Evolutionary conservation across 2,888 invertebrate species (phyloP).

Genomic region (Drosophila borborema): DNA sequence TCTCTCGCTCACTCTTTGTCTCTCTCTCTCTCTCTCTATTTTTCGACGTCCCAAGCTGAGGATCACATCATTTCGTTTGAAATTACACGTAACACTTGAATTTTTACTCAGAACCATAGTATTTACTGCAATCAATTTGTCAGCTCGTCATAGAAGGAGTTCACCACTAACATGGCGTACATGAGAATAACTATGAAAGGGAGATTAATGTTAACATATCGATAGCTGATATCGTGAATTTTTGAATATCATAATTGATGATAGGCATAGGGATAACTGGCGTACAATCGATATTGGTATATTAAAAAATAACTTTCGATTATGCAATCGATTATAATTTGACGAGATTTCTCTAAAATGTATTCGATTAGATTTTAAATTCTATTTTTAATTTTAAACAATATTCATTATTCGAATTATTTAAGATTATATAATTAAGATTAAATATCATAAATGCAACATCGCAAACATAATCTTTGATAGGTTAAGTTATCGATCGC

Average conservation of each 20-base stretch:
- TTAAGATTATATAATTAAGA: too few species aligned
- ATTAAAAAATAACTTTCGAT: not conserved
- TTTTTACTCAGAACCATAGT: not conserved
- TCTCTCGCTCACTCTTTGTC: too few species aligned
- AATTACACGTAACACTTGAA: slow-evolving; percentile 4
- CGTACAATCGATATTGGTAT: too few species aligned
- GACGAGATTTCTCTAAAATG: too few species aligned
- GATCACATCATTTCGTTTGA: not conserved
- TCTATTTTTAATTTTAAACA: not conserved
- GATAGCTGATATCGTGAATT: not conserved
- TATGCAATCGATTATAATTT: not conserved
- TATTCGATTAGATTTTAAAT: too few species aligned
- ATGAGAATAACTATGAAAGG: not conserved
- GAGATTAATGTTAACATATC: not conserved
- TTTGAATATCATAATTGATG: not conserved
- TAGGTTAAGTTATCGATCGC: not conserved
- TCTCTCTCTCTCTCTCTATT: too few species aligned
- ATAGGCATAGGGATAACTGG: not conserved
- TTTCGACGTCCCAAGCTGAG: too few species aligned
- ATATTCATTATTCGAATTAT: not conserved
- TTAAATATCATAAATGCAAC: not conserved
- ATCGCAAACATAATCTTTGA: too few species aligned
- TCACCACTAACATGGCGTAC: slow-evolving; percentile 42
- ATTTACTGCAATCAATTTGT: not conserved
- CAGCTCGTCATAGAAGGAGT: slow-evolving; percentile 37